A percentile compares a stretch with the other conserved stretches of the same genome.
Evolutionary conservation across 1,140 invertebrate species (phyloP).

Genomic region (Oryctes rhinoceros): DNA sequence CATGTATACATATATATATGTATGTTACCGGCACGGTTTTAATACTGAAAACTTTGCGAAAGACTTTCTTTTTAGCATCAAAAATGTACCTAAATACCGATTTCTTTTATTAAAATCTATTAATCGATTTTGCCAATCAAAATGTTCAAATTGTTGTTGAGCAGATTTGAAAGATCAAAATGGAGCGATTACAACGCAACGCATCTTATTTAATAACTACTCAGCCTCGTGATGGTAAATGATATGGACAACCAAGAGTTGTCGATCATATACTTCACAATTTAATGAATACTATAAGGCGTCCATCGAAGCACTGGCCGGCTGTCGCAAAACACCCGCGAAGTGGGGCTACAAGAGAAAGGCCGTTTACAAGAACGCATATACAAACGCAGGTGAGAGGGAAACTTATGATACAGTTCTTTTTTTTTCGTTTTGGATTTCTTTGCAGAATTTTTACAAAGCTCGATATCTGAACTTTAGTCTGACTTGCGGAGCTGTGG

Average conservation of each 20-base stretch:
- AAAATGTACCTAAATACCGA: too few species aligned
- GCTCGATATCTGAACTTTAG: slow-evolving; percentile 34
- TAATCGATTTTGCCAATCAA: too few species aligned
- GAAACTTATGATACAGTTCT: slow-evolving; percentile 43
- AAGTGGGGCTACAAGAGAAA: slow-evolving; percentile 43
- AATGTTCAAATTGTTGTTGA: too few species aligned
- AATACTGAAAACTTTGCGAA: too few species aligned
- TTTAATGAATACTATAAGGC: neutral
- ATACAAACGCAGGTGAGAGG: slow-evolving; percentile 41
- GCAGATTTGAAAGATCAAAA: too few species aligned
- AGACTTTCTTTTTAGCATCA: too few species aligned
- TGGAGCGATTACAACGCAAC: neutral
- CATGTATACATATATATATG: too few species aligned
- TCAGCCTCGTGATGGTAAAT: neutral
- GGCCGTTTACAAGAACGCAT: slow-evolving; percentile 29
- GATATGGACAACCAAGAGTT: neutral
- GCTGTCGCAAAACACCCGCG: slow-evolving; percentile 32
- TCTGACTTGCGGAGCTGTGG: slow-evolving; percentile 29
- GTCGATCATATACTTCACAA: neutral
- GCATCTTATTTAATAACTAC: neutral
- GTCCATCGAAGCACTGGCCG: neutral
- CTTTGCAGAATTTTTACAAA: slow-evolving; percentile 43
- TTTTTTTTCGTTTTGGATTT: slow-evolving; percentile 42
- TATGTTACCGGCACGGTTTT: too few species aligned
- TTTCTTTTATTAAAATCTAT: too few species aligned